Evolutionary conservation across 2,797 vertebrate species (phyloP), one percentile per base, ranked within the genome.

Genomic region (Enteromius thamalakanensis): DNA sequence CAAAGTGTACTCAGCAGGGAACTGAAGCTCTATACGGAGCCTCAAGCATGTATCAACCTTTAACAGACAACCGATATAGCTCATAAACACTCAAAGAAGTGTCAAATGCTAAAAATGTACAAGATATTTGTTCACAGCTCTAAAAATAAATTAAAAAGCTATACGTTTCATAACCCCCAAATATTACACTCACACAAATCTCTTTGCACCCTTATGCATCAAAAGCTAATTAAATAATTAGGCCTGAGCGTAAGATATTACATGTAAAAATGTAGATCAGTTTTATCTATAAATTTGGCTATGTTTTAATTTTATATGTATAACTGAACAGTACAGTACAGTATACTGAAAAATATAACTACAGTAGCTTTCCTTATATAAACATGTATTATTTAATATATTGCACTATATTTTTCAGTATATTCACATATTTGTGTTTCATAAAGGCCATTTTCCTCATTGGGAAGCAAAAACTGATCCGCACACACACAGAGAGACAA

Each of bases 1-100:
- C 64, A 55, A 32, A 42, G 77, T 40, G 65, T 69, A 55, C 21
- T 80, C 47, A 42, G 65, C 32, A 60, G 12, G 51, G 40, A 71
- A 47, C 79, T 80, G 26, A 60, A 64, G 42, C 55, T 17, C 26
- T 81, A 60, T 34, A 71, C 17, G 40, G 42, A 79, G 68, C 82
- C 55, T 79, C 49, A 74, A 80, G 83, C 83, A 74, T 67, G n/a
- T 19, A 78, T 74, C 68, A 79, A 79, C 45, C 68, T 84, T 84
- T 79, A 26, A 40, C 67, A 68, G 45, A 79, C 76, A 70, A 49
- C 45, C 12, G 45, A 78, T 71, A 71, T 19, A 34, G 79, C 55
- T 49, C 49, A 21, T 32, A 80, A 34, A 74, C 42, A 53, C 69
- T 64, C 1, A 23, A 51, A 45, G 26, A 77, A 78, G 47, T 78